A percentile compares a stretch with the other conserved stretches of the same genome.
phyloP scores from a whole-genome alignment of 2,888 invertebrate species.

The Drosophila parthenogenetica region DNA sequence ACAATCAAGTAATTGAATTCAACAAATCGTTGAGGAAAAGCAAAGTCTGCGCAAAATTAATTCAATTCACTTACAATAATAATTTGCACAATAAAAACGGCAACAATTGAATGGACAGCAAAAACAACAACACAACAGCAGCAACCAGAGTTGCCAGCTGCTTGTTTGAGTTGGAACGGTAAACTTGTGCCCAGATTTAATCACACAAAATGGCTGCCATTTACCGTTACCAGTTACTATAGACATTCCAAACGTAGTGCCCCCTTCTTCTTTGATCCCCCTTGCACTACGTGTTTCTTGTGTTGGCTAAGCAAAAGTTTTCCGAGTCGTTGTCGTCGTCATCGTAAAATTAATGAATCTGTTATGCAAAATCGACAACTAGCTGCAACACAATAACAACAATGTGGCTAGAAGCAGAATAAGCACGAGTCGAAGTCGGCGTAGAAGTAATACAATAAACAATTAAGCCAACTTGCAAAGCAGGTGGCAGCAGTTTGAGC shows the following conservation, averaged over 20 bases:
- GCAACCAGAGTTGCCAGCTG: constrained; percentile 40
- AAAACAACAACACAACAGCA: constrained; percentile 30
- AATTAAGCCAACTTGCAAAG: constrained; percentile 19
- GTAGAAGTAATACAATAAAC: constrained; percentile 19
- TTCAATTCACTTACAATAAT: constrained; percentile 79
- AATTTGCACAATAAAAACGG: constrained; percentile 79
- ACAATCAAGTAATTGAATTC: constrained; percentile 78
- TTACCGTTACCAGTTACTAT: constrained; percentile 29
- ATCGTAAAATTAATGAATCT: constrained; percentile 75
- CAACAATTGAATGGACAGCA: constrained; percentile 66
- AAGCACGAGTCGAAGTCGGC: not conserved
- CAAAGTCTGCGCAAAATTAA: constrained; percentile 65
- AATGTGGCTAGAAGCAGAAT: not conserved
- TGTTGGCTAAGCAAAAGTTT: constrained; percentile 59
- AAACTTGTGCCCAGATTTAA: constrained; percentile 27
- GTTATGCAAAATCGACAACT: constrained; percentile 77
- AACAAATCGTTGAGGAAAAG: constrained; percentile 68
- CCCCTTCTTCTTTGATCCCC: constrained; percentile 22
- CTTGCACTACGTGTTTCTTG: constrained; percentile 36
- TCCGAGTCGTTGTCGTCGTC: constrained; percentile 31
- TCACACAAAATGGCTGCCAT: constrained; percentile 29
- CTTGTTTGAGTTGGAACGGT: constrained; percentile 28
- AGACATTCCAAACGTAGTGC: constrained; percentile 49
- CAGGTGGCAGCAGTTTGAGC: constrained; percentile 28
- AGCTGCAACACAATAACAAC: constrained; percentile 36